phyloP scores from a whole-genome alignment of 2,113 vertebrate species.

The Mustela lutreola region DNA sequence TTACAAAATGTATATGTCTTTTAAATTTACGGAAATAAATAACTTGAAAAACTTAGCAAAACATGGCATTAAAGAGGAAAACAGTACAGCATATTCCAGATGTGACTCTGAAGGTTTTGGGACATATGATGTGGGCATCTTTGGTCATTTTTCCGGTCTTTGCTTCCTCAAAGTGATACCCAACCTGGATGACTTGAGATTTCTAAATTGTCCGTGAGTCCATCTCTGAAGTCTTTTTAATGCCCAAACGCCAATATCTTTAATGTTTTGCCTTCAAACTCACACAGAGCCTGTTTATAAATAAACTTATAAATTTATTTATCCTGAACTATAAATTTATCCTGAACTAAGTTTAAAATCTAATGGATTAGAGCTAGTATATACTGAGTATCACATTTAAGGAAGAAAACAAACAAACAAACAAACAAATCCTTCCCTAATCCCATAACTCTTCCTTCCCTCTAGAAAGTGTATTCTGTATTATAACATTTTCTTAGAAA shows the following conservation, averaged over 20 bases:
- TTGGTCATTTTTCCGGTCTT: not conserved
- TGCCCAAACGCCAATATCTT: not conserved
- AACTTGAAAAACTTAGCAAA: not conserved
- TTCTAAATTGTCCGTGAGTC: not conserved
- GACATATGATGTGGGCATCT: not conserved
- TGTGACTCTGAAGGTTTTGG: not conserved
- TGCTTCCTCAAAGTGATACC: not conserved
- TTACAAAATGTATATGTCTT: not conserved
- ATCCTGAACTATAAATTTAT: not conserved
- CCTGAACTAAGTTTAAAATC: slow-evolving; percentile 51
- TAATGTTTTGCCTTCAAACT: not conserved
- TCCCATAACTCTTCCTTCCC: not conserved
- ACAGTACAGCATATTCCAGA: not conserved
- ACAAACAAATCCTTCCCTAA: not conserved
- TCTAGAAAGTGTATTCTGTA: not conserved
- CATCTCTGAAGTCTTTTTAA: not conserved
- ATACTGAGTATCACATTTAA: not conserved
- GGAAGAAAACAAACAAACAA: not conserved
- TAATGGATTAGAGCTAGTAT: not conserved
- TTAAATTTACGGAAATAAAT: not conserved
- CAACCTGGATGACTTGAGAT: not conserved
- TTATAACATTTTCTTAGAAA: not conserved
- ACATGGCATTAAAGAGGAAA: not conserved
- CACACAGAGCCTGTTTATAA: not conserved
- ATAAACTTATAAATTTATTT: not conserved